Evolutionary conservation across 2,797 vertebrate species (phyloP), one percentile per base, ranked within the genome.

Genomic region (Schizopygopsis pylzovi): DNA sequence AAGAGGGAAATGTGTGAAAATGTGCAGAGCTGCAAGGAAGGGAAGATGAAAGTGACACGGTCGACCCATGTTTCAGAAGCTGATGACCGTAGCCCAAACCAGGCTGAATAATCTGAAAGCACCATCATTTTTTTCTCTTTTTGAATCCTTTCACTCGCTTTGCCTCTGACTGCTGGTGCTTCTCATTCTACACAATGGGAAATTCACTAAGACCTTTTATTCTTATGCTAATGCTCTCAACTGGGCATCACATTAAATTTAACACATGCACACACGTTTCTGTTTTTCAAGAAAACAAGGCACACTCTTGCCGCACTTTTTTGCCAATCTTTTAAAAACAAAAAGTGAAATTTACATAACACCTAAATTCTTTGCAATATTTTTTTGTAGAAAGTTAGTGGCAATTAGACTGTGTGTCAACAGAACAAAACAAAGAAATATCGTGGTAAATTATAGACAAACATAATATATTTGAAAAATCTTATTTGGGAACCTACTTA

Each of bases 151-250:
- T 97, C 96, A 96, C 92, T 95, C 94, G 95, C 95, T 95, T 93
- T 92, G 96, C 95, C 94, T 94, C 93, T 93, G 96, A 97, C 97
- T 96, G 96, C 95, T 96, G 96, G 94, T 96, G 96, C 97, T 97
- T 96, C 96, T 95, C 97, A 97, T 95, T 96, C 94, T 94, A 95
- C 94, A 99, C 97, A 99, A 99, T 96, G 93, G 96, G 93, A 96
- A 97, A 97, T 93, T 96, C 97, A 97, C 96, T 97, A 96, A 97
- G 97, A 97, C 96, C 97, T 97, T 97, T 96, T 81, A 94, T 98
- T 98, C 96, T 97, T 96, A 99, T 99, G 98, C 97, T 97, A 99
- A 99, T 99, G 90, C 76, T 81, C 87, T 92, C 92, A 91, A 96
- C 95, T 86, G 71, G 88, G 95, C 89, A 93, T 96, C 95, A 92